Evolutionary conservation across 1,140 invertebrate genomes (phyloP).

Genomic region (Orius insidiosus): DNA sequence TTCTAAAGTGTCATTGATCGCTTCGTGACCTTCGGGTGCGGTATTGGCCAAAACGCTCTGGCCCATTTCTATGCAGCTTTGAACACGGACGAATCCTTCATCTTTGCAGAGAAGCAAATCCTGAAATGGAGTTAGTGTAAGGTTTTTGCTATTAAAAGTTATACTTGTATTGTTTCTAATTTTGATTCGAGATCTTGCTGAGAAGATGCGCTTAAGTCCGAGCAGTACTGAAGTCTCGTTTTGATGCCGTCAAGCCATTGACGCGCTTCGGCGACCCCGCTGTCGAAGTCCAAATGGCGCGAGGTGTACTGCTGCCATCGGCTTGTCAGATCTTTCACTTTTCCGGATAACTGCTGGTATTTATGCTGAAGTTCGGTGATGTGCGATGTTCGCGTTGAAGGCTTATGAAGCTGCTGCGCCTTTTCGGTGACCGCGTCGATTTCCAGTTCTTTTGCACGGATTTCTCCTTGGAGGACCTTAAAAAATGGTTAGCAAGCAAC

Average conservation of each 20-base stretch:
- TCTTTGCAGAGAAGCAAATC: conserved; percentile 77
- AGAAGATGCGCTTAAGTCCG: conserved; percentile 58
- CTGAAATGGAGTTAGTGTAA: conserved; percentile 27
- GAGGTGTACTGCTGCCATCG: conserved; percentile 85
- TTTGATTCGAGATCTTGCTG: conserved; percentile 75
- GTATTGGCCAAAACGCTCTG: conserved; percentile 88
- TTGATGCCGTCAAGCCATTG: conserved; percentile 72
- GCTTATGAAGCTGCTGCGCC: conserved; percentile 65
- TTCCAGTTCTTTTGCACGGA: conserved; percentile 77
- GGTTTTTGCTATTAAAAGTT: not conserved
- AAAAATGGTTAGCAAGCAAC: not conserved
- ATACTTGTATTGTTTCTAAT: conserved; percentile 48
- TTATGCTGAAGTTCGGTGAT: conserved; percentile 75
- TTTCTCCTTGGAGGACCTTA: conserved; percentile 64
- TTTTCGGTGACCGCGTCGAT: conserved; percentile 83
- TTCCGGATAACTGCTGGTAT: conserved; percentile 75
- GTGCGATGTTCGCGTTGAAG: conserved; percentile 45
- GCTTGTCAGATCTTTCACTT: conserved; percentile 75
- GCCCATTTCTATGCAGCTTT: conserved; percentile 70
- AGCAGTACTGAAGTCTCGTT: conserved; percentile 67
- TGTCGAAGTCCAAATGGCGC: conserved; percentile 75
- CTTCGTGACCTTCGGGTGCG: conserved; percentile 65
- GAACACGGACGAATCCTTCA: conserved; percentile 73
- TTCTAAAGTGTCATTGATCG: conserved; percentile 66
- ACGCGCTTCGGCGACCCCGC: conserved; percentile 56